Evolutionary conservation across 1,140 invertebrate genomes (phyloP).

Genomic region (Drosophila equinoxialis): DNA sequence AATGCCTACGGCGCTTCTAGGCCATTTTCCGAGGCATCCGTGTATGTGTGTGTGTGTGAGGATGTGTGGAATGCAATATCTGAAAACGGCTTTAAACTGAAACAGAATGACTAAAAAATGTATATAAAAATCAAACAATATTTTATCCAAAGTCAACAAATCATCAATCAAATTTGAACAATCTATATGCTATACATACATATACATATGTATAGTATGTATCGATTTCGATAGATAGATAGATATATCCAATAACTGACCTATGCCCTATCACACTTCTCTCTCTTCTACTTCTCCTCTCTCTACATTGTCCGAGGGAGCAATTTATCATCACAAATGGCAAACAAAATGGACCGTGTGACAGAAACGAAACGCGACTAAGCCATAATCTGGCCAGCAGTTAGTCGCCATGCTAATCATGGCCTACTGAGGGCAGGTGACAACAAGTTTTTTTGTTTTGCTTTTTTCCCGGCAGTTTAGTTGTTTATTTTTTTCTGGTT

Average conservation of each 20-base stretch:
- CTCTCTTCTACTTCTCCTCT: too few relatives aligned
- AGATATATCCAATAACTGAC: constrained; percentile 71
- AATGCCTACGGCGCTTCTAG: constrained; percentile 31
- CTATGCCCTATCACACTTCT: constrained; percentile 35
- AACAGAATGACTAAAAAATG: constrained; percentile 11
- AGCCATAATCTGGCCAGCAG: constrained; percentile 47
- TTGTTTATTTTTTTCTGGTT: background rate
- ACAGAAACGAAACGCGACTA: constrained; percentile 23
- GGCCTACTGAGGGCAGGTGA: constrained; percentile 13
- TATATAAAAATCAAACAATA: constrained; percentile 60
- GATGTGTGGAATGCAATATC: constrained; percentile 5
- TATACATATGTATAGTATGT: background rate
- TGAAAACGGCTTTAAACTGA: constrained; percentile 51
- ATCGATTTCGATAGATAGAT: background rate
- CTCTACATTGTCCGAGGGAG: constrained; percentile 19
- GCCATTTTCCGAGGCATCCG: constrained; percentile 35
- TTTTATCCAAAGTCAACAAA: constrained; percentile 53
- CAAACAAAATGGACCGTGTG: constrained; percentile 68
- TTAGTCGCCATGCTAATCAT: constrained; percentile 62
- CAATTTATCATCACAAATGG: constrained; percentile 71
- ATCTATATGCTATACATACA: constrained; percentile 6
- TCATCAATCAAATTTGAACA: constrained; percentile 69
- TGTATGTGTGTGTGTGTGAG: constrained; percentile 10
- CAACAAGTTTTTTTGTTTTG: constrained; percentile 27
- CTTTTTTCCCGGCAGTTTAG: background rate